These are phyloP conservation scores for Acipenser transmontanus DNA, from an alignment of 2,797 vertebrate species.

Conservation along the genomic window DNA sequence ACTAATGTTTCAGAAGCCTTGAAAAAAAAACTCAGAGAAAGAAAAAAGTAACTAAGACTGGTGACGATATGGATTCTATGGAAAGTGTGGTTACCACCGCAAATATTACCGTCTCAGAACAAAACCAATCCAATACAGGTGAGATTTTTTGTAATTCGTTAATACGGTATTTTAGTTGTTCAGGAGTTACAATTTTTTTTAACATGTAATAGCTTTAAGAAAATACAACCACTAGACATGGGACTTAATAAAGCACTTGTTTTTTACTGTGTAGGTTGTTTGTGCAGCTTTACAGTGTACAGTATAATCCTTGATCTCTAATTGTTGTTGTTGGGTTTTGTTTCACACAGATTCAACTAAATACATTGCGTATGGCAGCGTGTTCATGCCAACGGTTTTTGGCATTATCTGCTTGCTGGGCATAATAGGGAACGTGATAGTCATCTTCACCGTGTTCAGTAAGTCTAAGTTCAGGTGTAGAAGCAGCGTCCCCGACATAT, in stretches of 20 bases:
- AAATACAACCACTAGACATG: too few species aligned
- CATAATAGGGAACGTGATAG: constrained; percentile 28
- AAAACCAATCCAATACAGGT: constrained; percentile 25
- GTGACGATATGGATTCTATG: constrained; percentile 14
- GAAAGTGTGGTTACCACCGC: constrained; percentile 8
- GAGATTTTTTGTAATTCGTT: neutral
- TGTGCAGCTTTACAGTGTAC: rapidly evolving
- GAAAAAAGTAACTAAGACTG: neutral
- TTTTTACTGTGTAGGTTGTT: too few species aligned
- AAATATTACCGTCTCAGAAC: constrained; percentile 19
- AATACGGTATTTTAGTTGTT: neutral
- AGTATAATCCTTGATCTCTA: neutral
- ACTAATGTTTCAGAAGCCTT: too few species aligned
- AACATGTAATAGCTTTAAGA: too few species aligned
- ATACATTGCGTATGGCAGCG: constrained; percentile 21
- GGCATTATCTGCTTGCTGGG: constrained; percentile 34
- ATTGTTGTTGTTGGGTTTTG: neutral
- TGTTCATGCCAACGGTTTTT: constrained; percentile 35
- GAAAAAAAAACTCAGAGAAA: too few species aligned
- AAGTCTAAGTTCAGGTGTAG: constrained; percentile 31
- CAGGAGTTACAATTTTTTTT: too few species aligned
- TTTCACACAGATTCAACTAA: neutral
- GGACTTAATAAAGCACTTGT: too few species aligned
- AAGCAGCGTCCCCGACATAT: constrained; percentile 30
- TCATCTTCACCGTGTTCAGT: constrained; percentile 31